These are phyloP conservation scores for Anoncus sp. DNA, from an alignment of 2,888 invertebrate genomes.

Conservation along the genomic window DNA sequence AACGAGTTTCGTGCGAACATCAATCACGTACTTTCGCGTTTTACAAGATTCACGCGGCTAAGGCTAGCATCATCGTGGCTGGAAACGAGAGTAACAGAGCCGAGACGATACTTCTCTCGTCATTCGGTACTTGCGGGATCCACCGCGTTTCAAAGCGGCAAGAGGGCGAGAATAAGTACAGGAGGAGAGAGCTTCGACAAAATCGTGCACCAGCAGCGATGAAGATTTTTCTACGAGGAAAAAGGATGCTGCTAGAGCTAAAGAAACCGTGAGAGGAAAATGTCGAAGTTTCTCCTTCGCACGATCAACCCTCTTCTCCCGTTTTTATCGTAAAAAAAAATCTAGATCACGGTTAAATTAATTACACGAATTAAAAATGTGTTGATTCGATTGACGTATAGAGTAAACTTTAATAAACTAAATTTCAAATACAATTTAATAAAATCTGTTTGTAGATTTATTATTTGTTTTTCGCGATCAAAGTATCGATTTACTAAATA, in stretches of 20 bases:
- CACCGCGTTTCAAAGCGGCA: slow-evolving; percentile 1
- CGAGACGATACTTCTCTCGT: slow-evolving; percentile 30
- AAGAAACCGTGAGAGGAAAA: slow-evolving; percentile 11
- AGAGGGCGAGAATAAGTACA: slow-evolving; percentile 11
- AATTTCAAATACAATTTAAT: not conserved
- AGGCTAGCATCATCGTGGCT: slow-evolving; percentile 17
- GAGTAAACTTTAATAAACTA: not conserved
- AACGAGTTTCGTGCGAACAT: slow-evolving; percentile 44
- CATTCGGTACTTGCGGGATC: slow-evolving; percentile 23
- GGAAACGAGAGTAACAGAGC: slow-evolving; percentile 26
- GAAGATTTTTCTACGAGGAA: slow-evolving; percentile 12
- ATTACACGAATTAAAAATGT: not conserved
- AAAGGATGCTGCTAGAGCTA: not conserved
- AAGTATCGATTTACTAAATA: no score
- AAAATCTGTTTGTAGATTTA: no score
- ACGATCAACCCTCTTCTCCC: slow-evolving; percentile 1
- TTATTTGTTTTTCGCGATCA: no score
- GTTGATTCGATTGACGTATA: not conserved
- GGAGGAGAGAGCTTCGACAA: not conserved
- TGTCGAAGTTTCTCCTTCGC: not conserved
- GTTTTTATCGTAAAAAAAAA: slow-evolving; percentile 1
- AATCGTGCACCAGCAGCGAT: slow-evolving; percentile 5
- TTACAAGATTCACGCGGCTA: slow-evolving; percentile 7
- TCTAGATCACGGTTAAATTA: not conserved
- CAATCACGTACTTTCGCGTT: slow-evolving; percentile 54